Percentiles rank a stretch among this genome's conserved stretches.
phyloP scores from a whole-genome alignment of 2,797 vertebrate species.

The Vespertilio murinus region DNA sequence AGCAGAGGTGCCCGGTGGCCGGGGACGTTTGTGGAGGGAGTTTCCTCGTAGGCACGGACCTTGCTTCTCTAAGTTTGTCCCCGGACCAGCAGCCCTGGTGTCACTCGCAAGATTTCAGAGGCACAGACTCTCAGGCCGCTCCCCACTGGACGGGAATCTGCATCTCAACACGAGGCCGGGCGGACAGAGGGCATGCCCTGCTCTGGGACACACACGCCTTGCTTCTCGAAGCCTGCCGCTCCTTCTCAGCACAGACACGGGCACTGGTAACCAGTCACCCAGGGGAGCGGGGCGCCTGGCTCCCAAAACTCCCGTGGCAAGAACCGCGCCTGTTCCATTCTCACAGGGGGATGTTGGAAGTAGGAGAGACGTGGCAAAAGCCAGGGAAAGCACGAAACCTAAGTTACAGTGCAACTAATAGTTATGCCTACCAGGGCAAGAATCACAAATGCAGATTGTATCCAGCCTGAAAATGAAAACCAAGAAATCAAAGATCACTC shows the following conservation, averaged over 20 bases:
- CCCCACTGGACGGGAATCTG: neutral
- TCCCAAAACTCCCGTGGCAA: neutral
- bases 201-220: neutral
- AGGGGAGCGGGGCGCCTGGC: neutral
- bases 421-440: conserved; percentile 46
- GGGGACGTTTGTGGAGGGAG: neutral
- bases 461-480: conserved; percentile 43
- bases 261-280: neutral
- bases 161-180: neutral
- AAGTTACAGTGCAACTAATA: conserved; percentile 62
- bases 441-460: conserved; percentile 60
- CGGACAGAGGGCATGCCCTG: neutral
- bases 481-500: neutral
- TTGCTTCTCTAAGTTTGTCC: neutral
- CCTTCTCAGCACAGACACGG: neutral
- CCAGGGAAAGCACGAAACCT: conserved; percentile 50
- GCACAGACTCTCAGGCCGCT: neutral
- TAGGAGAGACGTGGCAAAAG: conserved; percentile 33
- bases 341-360: neutral
- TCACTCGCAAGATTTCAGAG: neutral
- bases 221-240: neutral
- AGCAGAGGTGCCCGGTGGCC: neutral
- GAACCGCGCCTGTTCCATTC: neutral
- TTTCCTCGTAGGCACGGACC: neutral
- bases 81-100: neutral